Evolutionary conservation across 1,140 invertebrate genomes (phyloP).

Genomic region (Rhyacophila brunnea): DNA sequence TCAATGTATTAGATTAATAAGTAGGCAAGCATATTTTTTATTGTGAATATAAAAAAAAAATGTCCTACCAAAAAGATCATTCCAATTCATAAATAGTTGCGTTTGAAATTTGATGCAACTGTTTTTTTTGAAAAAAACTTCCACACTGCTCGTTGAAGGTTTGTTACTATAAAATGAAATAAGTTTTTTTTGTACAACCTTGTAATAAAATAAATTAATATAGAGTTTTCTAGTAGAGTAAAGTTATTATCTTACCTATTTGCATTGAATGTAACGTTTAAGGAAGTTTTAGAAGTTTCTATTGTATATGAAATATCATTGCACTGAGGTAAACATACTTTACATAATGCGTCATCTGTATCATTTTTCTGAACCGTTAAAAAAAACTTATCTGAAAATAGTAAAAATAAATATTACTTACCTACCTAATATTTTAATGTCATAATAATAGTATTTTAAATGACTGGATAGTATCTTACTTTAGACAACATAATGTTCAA

Average conservation of each 20-base stretch:
- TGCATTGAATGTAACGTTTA: background rate
- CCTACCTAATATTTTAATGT: no score
- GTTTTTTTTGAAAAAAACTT: background rate
- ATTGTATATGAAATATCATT: constrained; percentile 1
- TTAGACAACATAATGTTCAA: no score
- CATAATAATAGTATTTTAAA: no score
- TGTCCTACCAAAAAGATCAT: constrained; percentile 2
- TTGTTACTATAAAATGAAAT: no score
- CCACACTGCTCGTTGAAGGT: background rate
- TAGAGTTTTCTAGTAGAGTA: background rate
- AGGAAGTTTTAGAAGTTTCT: background rate
- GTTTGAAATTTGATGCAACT: background rate
- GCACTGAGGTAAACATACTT: constrained; percentile 1
- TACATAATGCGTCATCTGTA: background rate
- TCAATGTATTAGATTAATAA: no score
- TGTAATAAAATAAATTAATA: no score
- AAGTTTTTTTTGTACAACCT: no score
- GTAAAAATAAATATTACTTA: no score
- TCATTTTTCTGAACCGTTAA: no score
- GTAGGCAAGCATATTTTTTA: no score
- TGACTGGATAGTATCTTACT: no score
- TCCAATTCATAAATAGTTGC: constrained; percentile 1
- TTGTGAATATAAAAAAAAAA: background rate
- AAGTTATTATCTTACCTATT: background rate
- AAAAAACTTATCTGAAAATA: no score